Evolutionary conservation across 2,888 invertebrate genomes (phyloP), one percentile per base, ranked within the genome.

Genomic region (Drosophila borborema): DNA sequence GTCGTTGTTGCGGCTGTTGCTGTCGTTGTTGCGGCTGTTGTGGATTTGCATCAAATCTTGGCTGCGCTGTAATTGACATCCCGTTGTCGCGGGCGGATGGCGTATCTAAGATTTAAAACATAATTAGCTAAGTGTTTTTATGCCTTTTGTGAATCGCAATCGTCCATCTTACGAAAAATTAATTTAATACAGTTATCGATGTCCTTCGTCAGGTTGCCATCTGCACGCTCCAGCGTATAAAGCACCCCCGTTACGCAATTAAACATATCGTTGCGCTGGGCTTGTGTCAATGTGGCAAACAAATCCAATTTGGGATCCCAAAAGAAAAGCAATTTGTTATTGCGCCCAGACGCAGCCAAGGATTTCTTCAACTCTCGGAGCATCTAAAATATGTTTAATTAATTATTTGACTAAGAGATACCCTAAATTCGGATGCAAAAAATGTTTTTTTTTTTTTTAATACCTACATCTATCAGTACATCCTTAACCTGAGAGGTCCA

Each of bases 241-340:
- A 60, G n/a, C 10, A 54, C 20, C 2, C 59, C 14, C 3, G 28
- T 55, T 2, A 88, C 76, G 64, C 83, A 84, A 28, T 72, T 58
- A 1, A 72, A 74, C 83, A 91, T 85, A 20, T 82, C 68, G 0
- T 0, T 0, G 1, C 85, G 60, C 46, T 84, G 81, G 1, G 28
- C 45, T 1, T 14, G 1, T 1, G 45, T 55, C 14, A 83, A 74
- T 6, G n/a, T 10, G 3, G 77, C 78, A 55, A 87, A 81, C 67
- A 91, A 66, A 56, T 91, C 80, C n/a, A 91, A 55, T 0, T 78
- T 59, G 10, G 68, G 64, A 65, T 91, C 84, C 91, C 91, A 91
- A 58, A 87, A 90, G 58, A 81, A 91, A 1, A 4, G 67, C 10
- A 91, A 64, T 5, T 77, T 71, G 1, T 72, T 82, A 31, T 67